phyloP scores from a whole-genome alignment of 2,113 vertebrate genomes.

The Corydoras sp. region DNA sequence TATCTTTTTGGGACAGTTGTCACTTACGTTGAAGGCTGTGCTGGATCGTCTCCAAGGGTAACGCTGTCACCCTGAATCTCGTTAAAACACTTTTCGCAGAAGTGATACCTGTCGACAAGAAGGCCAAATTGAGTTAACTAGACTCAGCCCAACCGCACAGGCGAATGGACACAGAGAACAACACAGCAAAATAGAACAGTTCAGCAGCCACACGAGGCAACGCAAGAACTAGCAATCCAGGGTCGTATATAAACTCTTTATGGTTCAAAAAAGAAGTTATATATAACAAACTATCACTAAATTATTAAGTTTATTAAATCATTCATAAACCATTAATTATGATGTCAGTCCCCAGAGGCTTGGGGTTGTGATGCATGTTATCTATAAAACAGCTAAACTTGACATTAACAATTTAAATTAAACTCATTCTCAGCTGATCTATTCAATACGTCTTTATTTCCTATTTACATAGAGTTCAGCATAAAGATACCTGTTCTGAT shows the following conservation, averaged over 20 bases:
- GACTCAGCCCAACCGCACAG: slow-evolving; percentile 80
- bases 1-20: background rate
- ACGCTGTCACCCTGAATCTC: slow-evolving; percentile 98
- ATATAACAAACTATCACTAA: too few species aligned
- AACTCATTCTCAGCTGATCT: background rate
- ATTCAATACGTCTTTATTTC: background rate
- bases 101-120: slow-evolving; percentile 97
- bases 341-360: too few species aligned
- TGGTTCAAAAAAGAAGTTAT: too few species aligned
- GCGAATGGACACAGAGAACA: slow-evolving; percentile 42
- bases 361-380: too few species aligned
- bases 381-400: too few species aligned
- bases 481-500: slow-evolving; percentile 87
- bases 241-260: too few species aligned
- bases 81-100: slow-evolving; percentile 99
- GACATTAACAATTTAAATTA: too few species aligned
- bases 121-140: slow-evolving; percentile 95
- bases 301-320: too few species aligned
- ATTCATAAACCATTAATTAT: too few species aligned
- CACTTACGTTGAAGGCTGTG: slow-evolving; percentile 94
- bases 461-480: background rate
- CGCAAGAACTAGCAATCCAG: slow-evolving; percentile 9
- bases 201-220: slow-evolving; percentile 28
- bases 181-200: slow-evolving; percentile 41
- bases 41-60: slow-evolving; percentile 93